Percentiles rank a stretch among this genome's conserved stretches.
Conservation (phyloP, 2,113 vertebrate species). For the Clarias gariepinus region DNA sequence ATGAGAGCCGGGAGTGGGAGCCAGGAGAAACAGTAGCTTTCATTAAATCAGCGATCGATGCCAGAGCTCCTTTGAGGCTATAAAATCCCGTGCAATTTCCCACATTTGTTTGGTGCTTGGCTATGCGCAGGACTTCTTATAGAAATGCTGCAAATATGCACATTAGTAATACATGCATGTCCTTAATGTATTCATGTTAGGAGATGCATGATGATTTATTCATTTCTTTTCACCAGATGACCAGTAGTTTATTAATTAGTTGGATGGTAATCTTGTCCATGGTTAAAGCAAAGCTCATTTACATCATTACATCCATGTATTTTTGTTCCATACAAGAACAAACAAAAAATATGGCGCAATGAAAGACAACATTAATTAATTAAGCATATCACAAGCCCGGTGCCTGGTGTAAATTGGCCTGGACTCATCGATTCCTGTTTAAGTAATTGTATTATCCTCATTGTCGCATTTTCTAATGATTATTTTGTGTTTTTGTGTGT, state of each 20-base stretch:
- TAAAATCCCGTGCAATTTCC: constrained; percentile 64
- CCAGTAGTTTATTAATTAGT: background rate
- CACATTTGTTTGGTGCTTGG: constrained; percentile 60
- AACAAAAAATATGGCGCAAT: background rate
- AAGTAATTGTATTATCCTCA: background rate
- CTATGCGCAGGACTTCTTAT: constrained; percentile 40
- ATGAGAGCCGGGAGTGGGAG: constrained; percentile 53
- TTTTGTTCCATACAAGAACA: background rate
- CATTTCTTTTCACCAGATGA: background rate
- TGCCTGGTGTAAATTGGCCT: background rate
- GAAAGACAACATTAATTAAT: background rate
- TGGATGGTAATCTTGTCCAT: background rate
- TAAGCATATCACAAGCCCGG: background rate
- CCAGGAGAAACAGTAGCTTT: constrained; percentile 68
- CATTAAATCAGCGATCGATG: constrained; percentile 77
- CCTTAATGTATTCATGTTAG: background rate
- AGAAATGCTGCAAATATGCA: constrained; percentile 12
- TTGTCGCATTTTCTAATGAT: background rate
- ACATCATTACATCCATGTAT: background rate
- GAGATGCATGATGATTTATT: background rate
- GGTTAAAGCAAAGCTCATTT: background rate
- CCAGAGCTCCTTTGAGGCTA: constrained; percentile 66
- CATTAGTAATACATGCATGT: background rate
- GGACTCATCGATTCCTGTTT: background rate
- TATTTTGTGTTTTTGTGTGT: background rate